A percentile compares a stretch with the other conserved stretches of the same genome.
Conservation (phyloP, 2,797 vertebrate genomes). For the Menidia menidia region DNA sequence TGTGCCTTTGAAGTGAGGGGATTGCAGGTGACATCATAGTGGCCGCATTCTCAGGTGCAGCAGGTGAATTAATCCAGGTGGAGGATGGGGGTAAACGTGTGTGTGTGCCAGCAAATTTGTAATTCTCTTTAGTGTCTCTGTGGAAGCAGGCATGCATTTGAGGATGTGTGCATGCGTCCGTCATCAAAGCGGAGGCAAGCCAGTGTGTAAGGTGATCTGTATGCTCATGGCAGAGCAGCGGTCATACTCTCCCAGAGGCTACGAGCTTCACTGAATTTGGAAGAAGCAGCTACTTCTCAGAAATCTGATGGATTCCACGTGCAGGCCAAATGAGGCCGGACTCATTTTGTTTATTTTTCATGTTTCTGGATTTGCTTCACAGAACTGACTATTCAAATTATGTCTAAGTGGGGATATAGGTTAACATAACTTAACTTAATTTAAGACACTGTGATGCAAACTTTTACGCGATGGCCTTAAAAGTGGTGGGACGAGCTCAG, state of each 20-base stretch:
- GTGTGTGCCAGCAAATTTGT: constrained; percentile 36
- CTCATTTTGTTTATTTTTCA: constrained; percentile 50
- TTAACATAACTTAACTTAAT: constrained; percentile 38
- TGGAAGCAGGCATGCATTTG: constrained; percentile 34
- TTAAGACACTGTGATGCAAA: constrained; percentile 39
- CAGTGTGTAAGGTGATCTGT: constrained; percentile 77
- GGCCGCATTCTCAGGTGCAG: constrained; percentile 79
- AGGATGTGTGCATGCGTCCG: constrained; percentile 29
- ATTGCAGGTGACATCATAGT: constrained; percentile 77
- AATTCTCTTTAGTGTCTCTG: constrained; percentile 40
- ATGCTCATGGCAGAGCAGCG: constrained; percentile 72
- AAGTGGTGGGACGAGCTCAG: constrained; percentile 25
- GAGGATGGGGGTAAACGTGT: constrained; percentile 66
- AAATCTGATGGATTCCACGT: constrained; percentile 45
- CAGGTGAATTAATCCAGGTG: constrained; percentile 73
- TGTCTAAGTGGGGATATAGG: constrained; percentile 29
- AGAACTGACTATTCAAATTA: constrained; percentile 21
- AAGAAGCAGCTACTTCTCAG: constrained; percentile 73
- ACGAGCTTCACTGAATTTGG: constrained; percentile 78
- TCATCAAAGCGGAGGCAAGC: constrained; percentile 77
- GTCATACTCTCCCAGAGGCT: constrained; percentile 77
- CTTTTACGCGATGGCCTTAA: constrained; percentile 31
- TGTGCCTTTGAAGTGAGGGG: constrained; percentile 76
- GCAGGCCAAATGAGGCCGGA: constrained; percentile 37
- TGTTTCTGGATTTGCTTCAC: constrained; percentile 49